A percentile compares a stretch with the other conserved stretches of the same genome.
phyloP scores from a whole-genome alignment of 2,797 vertebrate species.

The Cetoscarus ocellatus region DNA sequence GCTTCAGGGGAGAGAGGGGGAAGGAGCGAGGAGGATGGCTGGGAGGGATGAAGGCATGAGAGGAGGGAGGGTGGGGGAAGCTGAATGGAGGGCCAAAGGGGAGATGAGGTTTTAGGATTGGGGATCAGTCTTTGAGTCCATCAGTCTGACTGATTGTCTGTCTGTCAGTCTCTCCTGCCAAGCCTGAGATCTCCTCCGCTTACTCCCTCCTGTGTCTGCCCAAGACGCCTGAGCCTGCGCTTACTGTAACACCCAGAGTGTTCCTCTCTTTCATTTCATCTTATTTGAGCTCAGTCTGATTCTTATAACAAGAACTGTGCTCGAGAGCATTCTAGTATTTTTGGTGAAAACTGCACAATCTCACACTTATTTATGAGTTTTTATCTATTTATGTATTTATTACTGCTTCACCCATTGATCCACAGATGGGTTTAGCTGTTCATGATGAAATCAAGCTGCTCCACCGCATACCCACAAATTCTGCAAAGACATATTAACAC shows the following conservation, averaged over 20 bases:
- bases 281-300: not conserved
- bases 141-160: conserved; percentile 46
- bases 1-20: conserved; percentile 56
- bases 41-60: conserved; percentile 64
- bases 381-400: too few species aligned
- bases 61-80: conserved; percentile 32
- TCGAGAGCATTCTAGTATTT: not conserved
- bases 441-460: too few species aligned
- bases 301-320: not conserved
- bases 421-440: too few species aligned
- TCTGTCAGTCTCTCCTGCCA: conserved; percentile 51
- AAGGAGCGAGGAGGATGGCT: conserved; percentile 54
- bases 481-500: too few species aligned
- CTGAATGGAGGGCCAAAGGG: conserved; percentile 60
- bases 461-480: too few species aligned
- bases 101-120: conserved; percentile 72
- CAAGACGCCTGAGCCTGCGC: conserved; percentile 26
- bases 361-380: too few species aligned
- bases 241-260: conserved; percentile 33
- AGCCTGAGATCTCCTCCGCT: conserved; percentile 62
- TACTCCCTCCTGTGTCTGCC: conserved; percentile 45
- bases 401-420: too few species aligned
- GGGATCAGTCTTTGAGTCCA: conserved; percentile 64
- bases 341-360: too few species aligned
- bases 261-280: not conserved